Base-by-base conservation (phyloP, 2,797 vertebrate genomes). In the Aeoliscus strigatus region DNA sequence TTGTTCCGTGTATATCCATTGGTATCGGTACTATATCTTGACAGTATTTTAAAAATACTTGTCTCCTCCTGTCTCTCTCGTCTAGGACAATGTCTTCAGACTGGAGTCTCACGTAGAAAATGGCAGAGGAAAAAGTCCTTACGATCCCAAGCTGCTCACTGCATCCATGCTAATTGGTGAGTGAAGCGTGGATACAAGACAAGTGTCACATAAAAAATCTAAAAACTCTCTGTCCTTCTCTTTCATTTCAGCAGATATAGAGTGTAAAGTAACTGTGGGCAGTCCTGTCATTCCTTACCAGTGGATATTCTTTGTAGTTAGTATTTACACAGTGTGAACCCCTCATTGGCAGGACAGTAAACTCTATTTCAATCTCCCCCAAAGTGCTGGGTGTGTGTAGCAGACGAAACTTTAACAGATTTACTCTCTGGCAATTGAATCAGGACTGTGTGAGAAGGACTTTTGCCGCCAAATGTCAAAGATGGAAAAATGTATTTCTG, bases 91-190 rank as follows among this genome's bases (percentile, higher is more conserved):
- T 46, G 80, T 94, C 56, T 97, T 99, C 86, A 90, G 85, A 57
- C 79, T 99, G 58, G 92, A 89, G 55, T 80, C 91, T 6, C 89
- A 90, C 52, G 84, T 93, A 62, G 95, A 99, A 85, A 99, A 97
- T 26, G 96, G 96, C 44, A 85, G 96, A 42, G 96, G 96, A 26
- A 99, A 99, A 83, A 97, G 95, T 61, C 96, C 96, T 1, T 99
- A 99, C 27, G 96, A 99, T 75, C 96, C 96, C 16, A 96, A 94
- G 82, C 77, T 97, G 58, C 87, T 87, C 73, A 97, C 94, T 16
- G 92, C 96, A 32, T 97, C 95, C 51, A 89, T 94, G 80, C 89
- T 99, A 73, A 87, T 97, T 68, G 96, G 96, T 99, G 81, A 69
- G 90, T 82, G 46, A 30, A 49, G 24, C 43, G 18, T 8, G 5